Evolutionary conservation across 2,797 vertebrate species (phyloP).

Genomic region (Oophaga sylvatica): DNA sequence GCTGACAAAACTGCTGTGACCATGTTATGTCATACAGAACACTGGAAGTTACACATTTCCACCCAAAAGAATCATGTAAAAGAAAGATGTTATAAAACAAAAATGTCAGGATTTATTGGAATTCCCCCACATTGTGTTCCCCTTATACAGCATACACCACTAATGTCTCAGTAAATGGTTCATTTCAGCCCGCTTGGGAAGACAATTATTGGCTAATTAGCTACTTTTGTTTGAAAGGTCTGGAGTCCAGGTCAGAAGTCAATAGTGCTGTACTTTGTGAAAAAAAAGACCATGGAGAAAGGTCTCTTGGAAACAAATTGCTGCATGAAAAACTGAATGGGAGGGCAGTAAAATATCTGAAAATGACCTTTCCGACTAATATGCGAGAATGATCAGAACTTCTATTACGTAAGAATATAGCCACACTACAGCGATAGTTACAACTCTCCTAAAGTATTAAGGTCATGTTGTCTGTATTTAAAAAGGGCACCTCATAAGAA

Average conservation of each 20-base stretch:
- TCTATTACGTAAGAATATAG: neutral
- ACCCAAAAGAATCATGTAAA: neutral
- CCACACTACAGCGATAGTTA: neutral
- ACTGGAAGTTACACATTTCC: neutral
- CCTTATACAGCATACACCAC: neutral
- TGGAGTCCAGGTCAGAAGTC: constrained; percentile 26
- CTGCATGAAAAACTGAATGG: neutral
- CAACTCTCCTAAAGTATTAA: neutral
- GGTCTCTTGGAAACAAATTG: constrained; percentile 11
- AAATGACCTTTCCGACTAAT: neutral
- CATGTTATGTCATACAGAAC: neutral
- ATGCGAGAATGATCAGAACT: neutral
- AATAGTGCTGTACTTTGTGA: constrained; percentile 13
- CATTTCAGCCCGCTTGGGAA: neutral
- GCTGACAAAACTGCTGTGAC: neutral
- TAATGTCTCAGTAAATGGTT: neutral
- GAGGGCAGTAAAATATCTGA: neutral
- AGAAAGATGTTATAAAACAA: neutral
- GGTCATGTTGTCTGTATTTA: neutral
- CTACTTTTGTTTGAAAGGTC: constrained; percentile 4
- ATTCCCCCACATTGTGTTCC: neutral
- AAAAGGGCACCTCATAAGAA: neutral
- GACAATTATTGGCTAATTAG: constrained; percentile 24
- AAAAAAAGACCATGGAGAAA: neutral
- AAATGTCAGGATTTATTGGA: neutral